Evolutionary conservation across 2,797 vertebrate genomes (phyloP), one percentile per base, ranked within the genome.

Genomic region (Phoebastria nigripes): DNA sequence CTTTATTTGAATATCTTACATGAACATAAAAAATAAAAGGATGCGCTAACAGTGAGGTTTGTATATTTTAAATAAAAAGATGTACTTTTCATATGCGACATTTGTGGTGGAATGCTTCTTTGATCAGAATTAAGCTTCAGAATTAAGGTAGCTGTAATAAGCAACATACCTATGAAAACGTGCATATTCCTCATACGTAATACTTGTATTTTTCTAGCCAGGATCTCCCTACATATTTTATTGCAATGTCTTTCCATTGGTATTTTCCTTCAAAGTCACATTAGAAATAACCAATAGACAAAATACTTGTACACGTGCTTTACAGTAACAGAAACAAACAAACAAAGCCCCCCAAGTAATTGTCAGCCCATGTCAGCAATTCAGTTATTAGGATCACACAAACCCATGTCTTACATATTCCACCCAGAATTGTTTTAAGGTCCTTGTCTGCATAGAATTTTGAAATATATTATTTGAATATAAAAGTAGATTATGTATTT

Each of bases 401-500:
- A 97, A 94, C 91, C 91, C 85, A 65, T 87, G 93, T 95, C 93
- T 97, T 90, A 92, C 92, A 67, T 97, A 97, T 96, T 97, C 92
- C 94, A 95, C 80, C 80, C 89, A 97, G 97, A 97, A 98, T 98
- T 98, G 96, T 98, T 98, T 98, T 98, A 98, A 97, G 93, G 96
- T 96, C 87, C 94, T 97, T 96, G 96, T 97, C 97, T 94, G 93
- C 94, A 90, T 96, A 96, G 95, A 97, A 97, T 98, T 98, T 97
- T 97, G 97, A 98, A 98, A 98, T 98, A 98, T 98, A 97, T 98
- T 98, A 98, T 98, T 98, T 98, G 97, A 98, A 98, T 98, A 97
- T 98, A 98, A 98, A 98, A 98, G 98, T 98, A 98, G 98, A 98
- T 98, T 98, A 98, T 98, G 97, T 98, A 98, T 98, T 98, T 98